phyloP scores from a whole-genome alignment of 2,888 invertebrate species.

The Drosophila melanosoma region DNA sequence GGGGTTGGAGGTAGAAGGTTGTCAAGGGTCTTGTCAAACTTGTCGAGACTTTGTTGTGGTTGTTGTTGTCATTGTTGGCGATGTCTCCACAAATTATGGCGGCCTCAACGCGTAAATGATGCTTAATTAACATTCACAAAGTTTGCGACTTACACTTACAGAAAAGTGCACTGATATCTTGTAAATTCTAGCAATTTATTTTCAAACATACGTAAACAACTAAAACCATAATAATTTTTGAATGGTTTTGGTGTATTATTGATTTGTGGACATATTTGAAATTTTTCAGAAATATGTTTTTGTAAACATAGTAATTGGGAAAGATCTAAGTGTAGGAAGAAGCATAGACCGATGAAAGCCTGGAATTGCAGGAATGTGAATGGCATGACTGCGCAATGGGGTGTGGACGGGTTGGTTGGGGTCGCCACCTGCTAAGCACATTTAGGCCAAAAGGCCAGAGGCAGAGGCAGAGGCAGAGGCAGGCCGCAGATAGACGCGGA shows the following conservation, averaged over 20 bases:
- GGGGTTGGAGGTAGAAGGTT: conserved; percentile 16
- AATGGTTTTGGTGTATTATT: not conserved
- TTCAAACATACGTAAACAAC: not conserved
- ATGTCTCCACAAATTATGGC: conserved; percentile 74
- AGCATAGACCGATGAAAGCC: not conserved
- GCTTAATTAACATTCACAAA: conserved; percentile 76
- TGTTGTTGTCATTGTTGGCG: conserved; percentile 28
- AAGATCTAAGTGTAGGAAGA: not conserved
- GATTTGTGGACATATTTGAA: not conserved
- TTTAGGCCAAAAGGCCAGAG: not conserved
- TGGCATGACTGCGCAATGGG: not conserved
- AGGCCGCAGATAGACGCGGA: conserved; percentile 60
- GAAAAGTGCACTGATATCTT: not conserved
- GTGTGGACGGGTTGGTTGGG: not conserved
- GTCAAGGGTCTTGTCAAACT: conserved; percentile 70
- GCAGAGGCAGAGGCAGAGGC: not conserved
- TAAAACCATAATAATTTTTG: not conserved
- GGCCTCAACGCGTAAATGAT: conserved; percentile 78
- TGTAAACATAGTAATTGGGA: not conserved
- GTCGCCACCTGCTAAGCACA: conserved; percentile 1
- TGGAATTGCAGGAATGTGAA: conserved; percentile 35
- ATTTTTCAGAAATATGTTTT: not conserved
- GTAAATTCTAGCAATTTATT: not conserved
- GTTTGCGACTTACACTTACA: conserved; percentile 24
- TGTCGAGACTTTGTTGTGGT: conserved; percentile 68